Conservation (phyloP, 2,797 vertebrate genomes). For the Lacerta bilineata region DNA sequence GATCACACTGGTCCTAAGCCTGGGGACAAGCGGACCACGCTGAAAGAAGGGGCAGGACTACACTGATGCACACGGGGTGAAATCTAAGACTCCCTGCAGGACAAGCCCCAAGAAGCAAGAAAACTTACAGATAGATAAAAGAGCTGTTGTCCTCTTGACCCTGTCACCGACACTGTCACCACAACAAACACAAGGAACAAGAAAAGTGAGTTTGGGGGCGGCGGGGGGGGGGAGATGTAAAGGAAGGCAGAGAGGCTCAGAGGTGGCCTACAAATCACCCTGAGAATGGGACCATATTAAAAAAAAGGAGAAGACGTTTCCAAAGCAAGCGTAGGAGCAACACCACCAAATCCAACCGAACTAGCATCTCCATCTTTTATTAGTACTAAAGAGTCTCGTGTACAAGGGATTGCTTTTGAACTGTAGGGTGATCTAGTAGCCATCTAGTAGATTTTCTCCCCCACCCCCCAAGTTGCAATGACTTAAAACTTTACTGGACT, state of each 20-base stretch:
- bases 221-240: no score
- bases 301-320: constrained; percentile 8
- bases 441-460: constrained; percentile 47
- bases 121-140: not conserved
- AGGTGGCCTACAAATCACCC: not conserved
- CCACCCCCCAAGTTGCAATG: constrained; percentile 23
- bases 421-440: constrained; percentile 47
- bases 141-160: not conserved
- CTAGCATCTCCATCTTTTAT: constrained; percentile 53
- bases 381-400: constrained; percentile 64
- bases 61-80: not conserved
- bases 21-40: not conserved
- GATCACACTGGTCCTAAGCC: not conserved
- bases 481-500: constrained; percentile 43
- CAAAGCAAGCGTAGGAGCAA: constrained; percentile 44
- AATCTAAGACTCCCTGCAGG: not conserved
- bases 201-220: no score
- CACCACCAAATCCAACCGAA: constrained; percentile 40
- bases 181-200: not conserved
- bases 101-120: not conserved
- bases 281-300: constrained; percentile 16
- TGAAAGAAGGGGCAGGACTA: not conserved
- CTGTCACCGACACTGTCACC: not conserved
- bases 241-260: not conserved
- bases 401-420: constrained; percentile 72